Evolutionary conservation across 2,888 invertebrate genomes (phyloP).

Genomic region (Ochropleura plecta): DNA sequence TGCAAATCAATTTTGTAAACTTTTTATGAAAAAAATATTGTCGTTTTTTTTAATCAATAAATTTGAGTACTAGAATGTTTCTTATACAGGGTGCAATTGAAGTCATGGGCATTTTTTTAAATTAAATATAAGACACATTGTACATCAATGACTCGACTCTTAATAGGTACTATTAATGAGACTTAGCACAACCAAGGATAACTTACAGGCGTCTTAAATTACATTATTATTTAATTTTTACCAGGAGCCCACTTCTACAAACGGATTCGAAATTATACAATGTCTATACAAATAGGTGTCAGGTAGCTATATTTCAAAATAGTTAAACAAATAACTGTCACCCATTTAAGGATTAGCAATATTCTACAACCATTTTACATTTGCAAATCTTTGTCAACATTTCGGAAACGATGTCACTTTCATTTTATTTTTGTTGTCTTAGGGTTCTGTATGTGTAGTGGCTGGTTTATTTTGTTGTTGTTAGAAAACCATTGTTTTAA

Average conservation of each 20-base stretch:
- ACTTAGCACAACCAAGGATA: neutral
- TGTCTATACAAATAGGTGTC: neutral
- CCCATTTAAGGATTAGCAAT: neutral
- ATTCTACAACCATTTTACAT: neutral
- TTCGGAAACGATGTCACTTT: slow-evolving; percentile 17
- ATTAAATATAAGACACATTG: no score
- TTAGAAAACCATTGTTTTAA: neutral
- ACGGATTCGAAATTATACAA: neutral
- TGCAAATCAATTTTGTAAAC: no score
- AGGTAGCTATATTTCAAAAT: slow-evolving; percentile 1
- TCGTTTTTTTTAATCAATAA: no score
- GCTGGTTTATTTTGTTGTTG: neutral
- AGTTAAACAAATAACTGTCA: neutral
- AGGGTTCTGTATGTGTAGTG: no score
- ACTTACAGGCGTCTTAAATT: neutral
- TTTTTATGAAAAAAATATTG: no score
- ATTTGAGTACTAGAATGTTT: no score
- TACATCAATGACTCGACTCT: neutral
- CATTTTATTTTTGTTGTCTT: neutral
- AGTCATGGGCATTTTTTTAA: no score
- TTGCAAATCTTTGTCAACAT: neutral
- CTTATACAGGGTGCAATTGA: no score
- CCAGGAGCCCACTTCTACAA: neutral
- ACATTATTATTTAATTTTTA: neutral
- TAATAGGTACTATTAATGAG: no score